These are phyloP conservation scores for Zalophus californianus DNA, from an alignment of 2,797 vertebrate species.

Conservation along the genomic window DNA sequence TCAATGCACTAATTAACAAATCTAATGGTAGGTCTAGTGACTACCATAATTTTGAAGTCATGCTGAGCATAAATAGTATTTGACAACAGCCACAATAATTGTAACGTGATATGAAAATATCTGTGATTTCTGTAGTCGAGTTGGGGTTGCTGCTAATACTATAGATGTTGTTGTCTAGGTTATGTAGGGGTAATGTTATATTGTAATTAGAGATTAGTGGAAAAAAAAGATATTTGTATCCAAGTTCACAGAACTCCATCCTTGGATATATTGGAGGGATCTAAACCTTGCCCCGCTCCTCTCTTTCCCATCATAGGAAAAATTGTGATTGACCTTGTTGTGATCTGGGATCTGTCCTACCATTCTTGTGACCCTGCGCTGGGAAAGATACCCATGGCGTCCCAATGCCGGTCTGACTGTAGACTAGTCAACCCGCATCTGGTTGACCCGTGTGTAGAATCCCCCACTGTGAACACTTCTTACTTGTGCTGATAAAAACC, in stretches of 20 bases:
- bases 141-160: neutral
- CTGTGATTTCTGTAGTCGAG: neutral
- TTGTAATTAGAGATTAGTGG: neutral
- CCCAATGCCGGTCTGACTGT: fast-evolving
- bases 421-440: neutral
- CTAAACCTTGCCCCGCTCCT: neutral
- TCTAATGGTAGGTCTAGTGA: neutral
- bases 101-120: neutral
- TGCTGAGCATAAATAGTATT: neutral
- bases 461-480: neutral
- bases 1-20: neutral
- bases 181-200: neutral
- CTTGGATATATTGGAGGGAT: neutral
- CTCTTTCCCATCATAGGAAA: neutral
- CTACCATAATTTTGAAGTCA: neutral
- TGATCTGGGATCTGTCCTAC: neutral
- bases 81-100: neutral
- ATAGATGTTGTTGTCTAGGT: neutral
- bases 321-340: neutral
- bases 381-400: neutral
- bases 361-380: neutral
- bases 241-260: neutral
- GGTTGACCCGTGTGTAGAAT: neutral
- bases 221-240: neutral
- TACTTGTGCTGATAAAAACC: neutral